These are phyloP conservation scores for Orius insidiosus DNA, from an alignment of 1,140 invertebrate genomes.

Conservation along the genomic window DNA sequence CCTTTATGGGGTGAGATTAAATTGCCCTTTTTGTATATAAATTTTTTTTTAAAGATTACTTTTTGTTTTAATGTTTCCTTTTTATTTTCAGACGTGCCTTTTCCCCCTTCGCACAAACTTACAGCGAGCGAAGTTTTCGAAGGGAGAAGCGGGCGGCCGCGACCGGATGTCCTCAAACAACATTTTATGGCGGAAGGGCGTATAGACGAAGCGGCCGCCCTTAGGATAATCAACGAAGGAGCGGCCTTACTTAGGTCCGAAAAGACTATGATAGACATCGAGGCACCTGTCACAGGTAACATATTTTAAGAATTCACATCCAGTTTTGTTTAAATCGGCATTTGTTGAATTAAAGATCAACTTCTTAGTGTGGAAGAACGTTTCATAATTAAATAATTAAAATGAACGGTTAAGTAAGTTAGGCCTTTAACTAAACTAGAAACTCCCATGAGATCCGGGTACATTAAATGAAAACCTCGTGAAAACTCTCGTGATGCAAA, in stretches of 20 bases:
- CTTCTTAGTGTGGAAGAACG: neutral
- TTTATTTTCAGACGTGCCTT: conserved; percentile 61
- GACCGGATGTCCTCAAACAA: conserved; percentile 92
- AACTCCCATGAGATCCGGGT: no score
- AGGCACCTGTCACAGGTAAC: conserved; percentile 94
- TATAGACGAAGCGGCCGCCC: conserved; percentile 91
- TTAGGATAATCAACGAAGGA: conserved; percentile 95
- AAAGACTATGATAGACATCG: conserved; percentile 99
- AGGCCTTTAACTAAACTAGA: no score
- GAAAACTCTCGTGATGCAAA: no score
- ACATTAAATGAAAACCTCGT: no score
- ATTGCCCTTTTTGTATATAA: no score
- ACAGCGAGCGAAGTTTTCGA: conserved; percentile 94
- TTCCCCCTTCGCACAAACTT: conserved; percentile 93
- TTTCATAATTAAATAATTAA: no score
- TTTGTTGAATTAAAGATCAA: neutral
- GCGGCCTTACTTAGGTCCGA: conserved; percentile 87
- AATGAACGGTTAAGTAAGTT: no score
- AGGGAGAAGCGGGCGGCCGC: conserved; percentile 76
- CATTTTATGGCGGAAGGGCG: conserved; percentile 97
- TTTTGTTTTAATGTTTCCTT: no score
- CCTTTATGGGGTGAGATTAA: no score
- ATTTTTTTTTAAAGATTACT: no score
- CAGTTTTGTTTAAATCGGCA: neutral
- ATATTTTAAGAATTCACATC: neutral